Base-by-base conservation (phyloP, 2,888 invertebrate species). In the Phasia obesa region DNA sequence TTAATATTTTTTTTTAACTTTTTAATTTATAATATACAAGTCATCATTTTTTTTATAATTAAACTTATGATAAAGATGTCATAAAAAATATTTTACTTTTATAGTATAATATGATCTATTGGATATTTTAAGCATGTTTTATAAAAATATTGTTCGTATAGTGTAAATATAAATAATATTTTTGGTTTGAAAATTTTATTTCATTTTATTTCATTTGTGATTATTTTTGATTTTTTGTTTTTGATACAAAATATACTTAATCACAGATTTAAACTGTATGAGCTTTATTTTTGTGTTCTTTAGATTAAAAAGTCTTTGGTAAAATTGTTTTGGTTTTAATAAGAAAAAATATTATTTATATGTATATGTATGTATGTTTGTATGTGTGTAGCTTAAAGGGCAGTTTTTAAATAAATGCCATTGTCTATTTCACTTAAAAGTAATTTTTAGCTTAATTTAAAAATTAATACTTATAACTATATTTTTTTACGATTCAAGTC, bases 261-360 rank as follows among this genome's bases (percentile, higher is more conserved):
- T 88, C 88, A 88, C 88, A 88, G 87, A 85, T 86, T 84, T 82
- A 85, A 86, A 87, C 86, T 86, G 86, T 85, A 87, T 87, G 87
- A 87, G 87, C 87, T 85, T 85, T 77, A 67, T 19, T 27, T 65
- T 55, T 78, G 21, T 53, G 4, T 55, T 31, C n/a, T 60, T 65
- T 65, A 67, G 67, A 49, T 51, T 17, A 23, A 15, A 21, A 21
- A 42, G 17, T 67, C 23, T 67, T 25, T 38, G 67, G 38, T 49
- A 35, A 6, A 49, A 38, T 51, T 17, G 6, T 75, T 65, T 57
- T 47, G 15, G 7, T 55, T 57, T 42, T 42, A 42, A 42, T 47
- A 11, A 35, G 1, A 35, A 35, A 31, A 31, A n/a, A n/a, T n/a
- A n/a, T n/a, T n/a, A n/a, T n/a, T n/a, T n/a, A n/a, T n/a, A n/a